Evolutionary conservation across 2,888 invertebrate species (phyloP).

Genomic region (Spilarctia lutea): DNA sequence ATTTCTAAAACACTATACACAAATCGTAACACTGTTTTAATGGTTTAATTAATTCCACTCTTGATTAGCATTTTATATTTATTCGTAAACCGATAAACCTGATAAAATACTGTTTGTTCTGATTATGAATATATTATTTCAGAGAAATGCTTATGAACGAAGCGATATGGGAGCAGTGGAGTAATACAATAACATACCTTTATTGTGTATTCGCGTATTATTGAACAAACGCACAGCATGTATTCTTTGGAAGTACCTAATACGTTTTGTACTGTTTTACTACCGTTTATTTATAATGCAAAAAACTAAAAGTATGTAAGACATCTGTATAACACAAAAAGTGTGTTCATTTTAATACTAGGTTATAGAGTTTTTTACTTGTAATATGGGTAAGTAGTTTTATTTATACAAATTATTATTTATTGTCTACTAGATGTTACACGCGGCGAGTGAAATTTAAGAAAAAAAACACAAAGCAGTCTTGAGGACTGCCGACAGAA

Average conservation of each 20-base stretch:
- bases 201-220: constrained; percentile 14
- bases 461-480: too few species aligned
- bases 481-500: too few species aligned
- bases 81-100: constrained; percentile 33
- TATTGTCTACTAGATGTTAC: too few species aligned
- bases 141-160: constrained; percentile 9
- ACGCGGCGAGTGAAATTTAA: too few species aligned
- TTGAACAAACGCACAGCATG: constrained; percentile 6
- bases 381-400: neutral
- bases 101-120: constrained; percentile 39
- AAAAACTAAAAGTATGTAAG: neutral
- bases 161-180: constrained; percentile 9
- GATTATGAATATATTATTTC: constrained; percentile 41
- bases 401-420: neutral
- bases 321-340: neutral
- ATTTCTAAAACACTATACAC: constrained; percentile 43
- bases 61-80: constrained; percentile 29
- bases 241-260: neutral
- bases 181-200: constrained; percentile 1
- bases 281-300: neutral
- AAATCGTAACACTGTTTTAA: constrained; percentile 52
- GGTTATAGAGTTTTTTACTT: neutral
- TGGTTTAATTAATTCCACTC: constrained; percentile 35
- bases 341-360: neutral
- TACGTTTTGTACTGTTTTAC: neutral